Conservation (phyloP, 1,140 invertebrate genomes). For the Drosophila guanche region DNA sequence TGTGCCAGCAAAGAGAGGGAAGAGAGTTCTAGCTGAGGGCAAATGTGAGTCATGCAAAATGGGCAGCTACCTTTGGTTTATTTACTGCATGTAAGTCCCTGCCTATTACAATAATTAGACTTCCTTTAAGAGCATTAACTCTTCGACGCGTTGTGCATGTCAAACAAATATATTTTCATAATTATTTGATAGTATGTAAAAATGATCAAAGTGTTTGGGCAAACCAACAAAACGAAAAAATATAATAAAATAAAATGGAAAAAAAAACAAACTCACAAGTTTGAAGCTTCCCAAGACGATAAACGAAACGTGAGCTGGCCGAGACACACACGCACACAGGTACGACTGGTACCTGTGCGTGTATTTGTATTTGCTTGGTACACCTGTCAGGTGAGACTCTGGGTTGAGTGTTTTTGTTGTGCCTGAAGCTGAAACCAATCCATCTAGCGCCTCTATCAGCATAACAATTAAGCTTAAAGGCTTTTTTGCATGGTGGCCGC, state of each 20-base stretch:
- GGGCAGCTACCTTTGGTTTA: too few relatives aligned
- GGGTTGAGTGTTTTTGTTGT: constrained; percentile 38
- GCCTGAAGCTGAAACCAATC: constrained; percentile 67
- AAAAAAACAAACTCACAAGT: constrained; percentile 41
- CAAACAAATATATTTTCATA: constrained; percentile 8
- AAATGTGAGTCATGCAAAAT: too few relatives aligned
- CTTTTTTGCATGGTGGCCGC: constrained; percentile 50
- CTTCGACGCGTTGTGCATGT: constrained; percentile 3
- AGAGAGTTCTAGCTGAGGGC: too few relatives aligned
- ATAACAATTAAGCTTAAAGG: constrained; percentile 81
- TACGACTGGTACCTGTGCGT: constrained; percentile 31
- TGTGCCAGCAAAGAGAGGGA: neutral
- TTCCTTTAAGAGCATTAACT: constrained; percentile 34
- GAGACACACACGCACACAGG: constrained; percentile 33
- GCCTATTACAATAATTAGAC: constrained; percentile 5
- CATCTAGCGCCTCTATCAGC: constrained; percentile 80
- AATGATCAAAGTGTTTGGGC: constrained; percentile 49
- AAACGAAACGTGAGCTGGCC: constrained; percentile 72
- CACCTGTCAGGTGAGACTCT: constrained; percentile 75
- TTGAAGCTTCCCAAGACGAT: constrained; percentile 46
- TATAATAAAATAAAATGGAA: neutral
- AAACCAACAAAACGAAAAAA: constrained; percentile 16
- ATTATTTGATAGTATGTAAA: constrained; percentile 53
- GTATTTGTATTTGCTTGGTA: constrained; percentile 40
- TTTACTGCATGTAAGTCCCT: too few relatives aligned